phyloP scores from a whole-genome alignment of 1,140 invertebrate species.

The Teleopsis dalmanni region DNA sequence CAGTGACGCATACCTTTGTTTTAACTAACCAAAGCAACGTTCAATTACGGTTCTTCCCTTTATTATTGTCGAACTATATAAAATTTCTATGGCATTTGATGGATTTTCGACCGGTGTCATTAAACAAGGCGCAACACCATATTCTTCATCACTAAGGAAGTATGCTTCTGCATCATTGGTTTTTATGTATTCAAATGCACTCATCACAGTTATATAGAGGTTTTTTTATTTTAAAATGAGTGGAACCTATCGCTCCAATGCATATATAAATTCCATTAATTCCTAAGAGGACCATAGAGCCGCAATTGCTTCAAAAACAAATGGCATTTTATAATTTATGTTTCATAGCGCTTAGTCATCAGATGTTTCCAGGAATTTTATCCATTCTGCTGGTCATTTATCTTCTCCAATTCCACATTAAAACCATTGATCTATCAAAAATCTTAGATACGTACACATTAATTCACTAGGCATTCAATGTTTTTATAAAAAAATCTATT shows the following conservation, averaged over 20 bases:
- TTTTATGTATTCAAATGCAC: constrained; percentile 1
- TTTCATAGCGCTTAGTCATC: background rate
- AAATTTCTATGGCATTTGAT: background rate
- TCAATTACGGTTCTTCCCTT: constrained; percentile 3
- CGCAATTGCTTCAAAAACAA: constrained; percentile 5
- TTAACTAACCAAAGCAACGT: constrained; percentile 6
- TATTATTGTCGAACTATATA: background rate
- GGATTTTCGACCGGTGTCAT: constrained; percentile 5
- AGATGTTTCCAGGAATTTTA: constrained; percentile 5
- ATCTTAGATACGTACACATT: constrained; percentile 21
- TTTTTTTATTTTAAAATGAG: constrained; percentile 8
- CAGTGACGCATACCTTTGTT: background rate
- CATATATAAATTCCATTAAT: too few relatives aligned
- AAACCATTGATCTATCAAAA: constrained; percentile 20
- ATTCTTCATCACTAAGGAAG: constrained; percentile 16
- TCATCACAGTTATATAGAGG: constrained; percentile 1
- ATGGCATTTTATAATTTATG: constrained; percentile 2
- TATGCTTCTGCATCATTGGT: background rate
- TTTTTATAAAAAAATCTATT: constrained; percentile 2
- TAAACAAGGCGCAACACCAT: constrained; percentile 16
- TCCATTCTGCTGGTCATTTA: constrained; percentile 14
- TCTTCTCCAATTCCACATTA: constrained; percentile 19
- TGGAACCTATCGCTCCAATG: constrained; percentile 5
- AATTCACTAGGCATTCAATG: constrained; percentile 15
- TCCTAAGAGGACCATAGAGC: too few relatives aligned